phyloP scores from a whole-genome alignment of 2,888 invertebrate genomes.

The Drosophila seclusa region DNA sequence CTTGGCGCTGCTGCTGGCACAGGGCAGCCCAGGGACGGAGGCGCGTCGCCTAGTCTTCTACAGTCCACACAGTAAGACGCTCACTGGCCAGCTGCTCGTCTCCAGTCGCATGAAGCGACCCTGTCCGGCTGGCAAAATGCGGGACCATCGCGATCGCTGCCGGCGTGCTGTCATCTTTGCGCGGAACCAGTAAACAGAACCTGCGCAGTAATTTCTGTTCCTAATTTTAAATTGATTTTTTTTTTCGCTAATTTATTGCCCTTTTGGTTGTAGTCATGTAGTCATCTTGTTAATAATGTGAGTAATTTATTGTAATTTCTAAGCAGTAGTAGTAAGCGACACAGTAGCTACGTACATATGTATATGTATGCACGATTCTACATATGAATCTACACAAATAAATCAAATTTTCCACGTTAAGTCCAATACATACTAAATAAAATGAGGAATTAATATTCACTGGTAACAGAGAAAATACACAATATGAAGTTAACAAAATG shows the following conservation, averaged over 20 bases:
- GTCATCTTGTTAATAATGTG: constrained; percentile 20
- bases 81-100: constrained; percentile 73
- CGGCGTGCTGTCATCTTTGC: constrained; percentile 75
- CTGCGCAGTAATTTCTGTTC: constrained; percentile 1
- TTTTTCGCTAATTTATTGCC: constrained; percentile 58
- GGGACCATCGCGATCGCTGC: constrained; percentile 81
- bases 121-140: constrained; percentile 77
- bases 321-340: constrained; percentile 9
- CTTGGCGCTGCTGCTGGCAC: constrained; percentile 56
- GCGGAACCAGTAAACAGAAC: constrained; percentile 44
- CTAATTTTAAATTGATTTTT: constrained; percentile 40
- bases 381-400: neutral
- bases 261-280: constrained; percentile 40
- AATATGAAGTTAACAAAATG: neutral
- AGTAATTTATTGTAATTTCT: constrained; percentile 30
- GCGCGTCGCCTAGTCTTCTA: constrained; percentile 77
- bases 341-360: constrained; percentile 1
- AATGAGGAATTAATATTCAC: no score
- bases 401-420: neutral
- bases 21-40: constrained; percentile 37
- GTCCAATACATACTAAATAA: no score
- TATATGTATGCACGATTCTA: neutral
- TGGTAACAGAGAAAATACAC: neutral
- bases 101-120: constrained; percentile 59
- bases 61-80: constrained; percentile 56